Percentiles rank a stretch among this genome's conserved stretches.
These are phyloP conservation scores for Xenopus petersii DNA, from an alignment of 2,797 vertebrate genomes.

Conservation along the genomic window DNA sequence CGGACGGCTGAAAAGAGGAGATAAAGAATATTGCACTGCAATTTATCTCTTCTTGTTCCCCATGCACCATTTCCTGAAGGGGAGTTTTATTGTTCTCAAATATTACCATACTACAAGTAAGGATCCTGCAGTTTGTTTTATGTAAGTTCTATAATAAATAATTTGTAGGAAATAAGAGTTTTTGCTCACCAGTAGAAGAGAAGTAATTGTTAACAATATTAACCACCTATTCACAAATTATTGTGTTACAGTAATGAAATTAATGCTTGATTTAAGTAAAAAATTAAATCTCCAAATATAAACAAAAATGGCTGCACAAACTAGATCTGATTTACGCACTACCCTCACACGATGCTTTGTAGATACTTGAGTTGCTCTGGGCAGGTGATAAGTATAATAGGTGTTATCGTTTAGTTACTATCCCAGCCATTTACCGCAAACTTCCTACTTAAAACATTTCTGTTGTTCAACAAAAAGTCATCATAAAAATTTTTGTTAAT, in stretches of 20 bases:
- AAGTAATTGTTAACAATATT: slow-evolving; percentile 21
- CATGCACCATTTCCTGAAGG: slow-evolving; percentile 33
- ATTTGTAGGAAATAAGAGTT: slow-evolving; percentile 10
- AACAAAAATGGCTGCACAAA: slow-evolving; percentile 17
- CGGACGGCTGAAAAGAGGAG: slow-evolving; percentile 40
- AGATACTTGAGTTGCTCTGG: no score
- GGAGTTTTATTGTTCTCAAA: slow-evolving; percentile 44
- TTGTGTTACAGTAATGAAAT: not conserved
- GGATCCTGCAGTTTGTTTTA: slow-evolving; percentile 29
- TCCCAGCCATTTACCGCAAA: not conserved
- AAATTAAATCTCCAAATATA: slow-evolving; percentile 23
- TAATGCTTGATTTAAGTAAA: slow-evolving; percentile 1
- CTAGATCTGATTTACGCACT: not conserved
- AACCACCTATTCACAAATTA: not conserved
- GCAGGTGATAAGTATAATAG: no score
- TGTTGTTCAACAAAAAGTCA: no score
- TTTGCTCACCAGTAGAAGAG: slow-evolving; percentile 19
- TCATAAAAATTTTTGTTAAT: no score
- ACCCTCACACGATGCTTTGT: no score
- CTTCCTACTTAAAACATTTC: no score
- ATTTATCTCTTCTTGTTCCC: slow-evolving; percentile 47
- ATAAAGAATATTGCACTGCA: slow-evolving; percentile 46
- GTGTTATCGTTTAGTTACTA: slow-evolving; percentile 11
- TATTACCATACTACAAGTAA: slow-evolving; percentile 34
- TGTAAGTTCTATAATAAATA: slow-evolving; percentile 11